Conservation (phyloP, 2,113 vertebrate genomes). For the Lagopus leucura region DNA sequence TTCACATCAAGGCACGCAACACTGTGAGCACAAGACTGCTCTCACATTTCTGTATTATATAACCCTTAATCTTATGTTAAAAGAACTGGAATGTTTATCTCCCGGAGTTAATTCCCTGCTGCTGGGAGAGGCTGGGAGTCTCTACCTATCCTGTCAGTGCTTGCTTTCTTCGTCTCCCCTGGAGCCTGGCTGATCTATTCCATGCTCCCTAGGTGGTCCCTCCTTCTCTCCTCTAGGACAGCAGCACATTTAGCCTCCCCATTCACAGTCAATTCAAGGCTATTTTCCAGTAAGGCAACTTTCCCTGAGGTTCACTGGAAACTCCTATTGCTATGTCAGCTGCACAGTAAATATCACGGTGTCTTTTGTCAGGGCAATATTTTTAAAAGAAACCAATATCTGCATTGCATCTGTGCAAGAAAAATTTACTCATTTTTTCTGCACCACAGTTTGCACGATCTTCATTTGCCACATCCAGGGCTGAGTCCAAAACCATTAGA, state of each 20-base stretch:
- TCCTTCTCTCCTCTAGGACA: background rate
- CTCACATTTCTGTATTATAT: background rate
- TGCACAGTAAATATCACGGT: background rate
- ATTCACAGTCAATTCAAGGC: background rate
- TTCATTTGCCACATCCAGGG: background rate
- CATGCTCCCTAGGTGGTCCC: background rate
- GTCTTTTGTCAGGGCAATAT: background rate
- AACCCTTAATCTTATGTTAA: background rate
- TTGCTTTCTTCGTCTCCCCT: background rate
- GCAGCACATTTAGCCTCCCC: background rate
- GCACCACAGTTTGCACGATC: accelerated
- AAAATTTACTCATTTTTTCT: background rate
- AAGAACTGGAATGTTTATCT: accelerated
- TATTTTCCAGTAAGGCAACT: background rate
- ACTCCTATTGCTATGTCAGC: accelerated
- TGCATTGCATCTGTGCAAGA: background rate
- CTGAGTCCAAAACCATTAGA: background rate
- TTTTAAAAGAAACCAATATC: background rate
- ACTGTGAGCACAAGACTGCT: background rate
- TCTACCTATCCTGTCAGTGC: background rate
- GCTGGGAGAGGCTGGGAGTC: background rate
- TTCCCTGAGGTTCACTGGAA: background rate
- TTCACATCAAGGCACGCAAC: background rate
- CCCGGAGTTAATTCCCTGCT: background rate
- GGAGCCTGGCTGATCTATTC: background rate